Evolutionary conservation across 2,797 vertebrate genomes (phyloP).

Genomic region (Microctenopoma steveboyesi): DNA sequence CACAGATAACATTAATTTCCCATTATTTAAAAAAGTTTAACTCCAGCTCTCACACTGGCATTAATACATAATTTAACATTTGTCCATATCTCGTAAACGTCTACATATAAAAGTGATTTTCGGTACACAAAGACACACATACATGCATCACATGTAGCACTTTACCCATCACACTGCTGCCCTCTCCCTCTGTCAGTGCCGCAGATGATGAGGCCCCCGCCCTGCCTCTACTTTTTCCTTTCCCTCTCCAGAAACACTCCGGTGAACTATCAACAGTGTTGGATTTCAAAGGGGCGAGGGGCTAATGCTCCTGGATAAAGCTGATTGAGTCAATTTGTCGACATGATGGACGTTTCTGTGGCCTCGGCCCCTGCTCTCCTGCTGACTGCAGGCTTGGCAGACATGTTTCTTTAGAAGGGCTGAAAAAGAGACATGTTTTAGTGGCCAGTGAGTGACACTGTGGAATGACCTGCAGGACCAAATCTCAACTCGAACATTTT

Average conservation of each 20-base stretch:
- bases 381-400: conserved; percentile 41
- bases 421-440: background rate
- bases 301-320: conserved; percentile 49
- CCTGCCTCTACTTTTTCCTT: conserved; percentile 33
- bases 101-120: background rate
- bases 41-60: conserved; percentile 3
- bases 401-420: background rate
- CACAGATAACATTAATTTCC: background rate
- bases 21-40: background rate
- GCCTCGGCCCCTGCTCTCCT: conserved; percentile 38
- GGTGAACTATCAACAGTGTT: conserved; percentile 67
- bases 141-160: conserved; percentile 19
- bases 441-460: background rate
- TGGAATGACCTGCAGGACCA: background rate
- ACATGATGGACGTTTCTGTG: conserved; percentile 65
- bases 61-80: background rate
- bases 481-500: background rate
- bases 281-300: conserved; percentile 66
- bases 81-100: background rate
- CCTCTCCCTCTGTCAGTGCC: conserved; percentile 38
- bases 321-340: conserved; percentile 72
- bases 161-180: conserved; percentile 14
- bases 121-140: conserved; percentile 22
- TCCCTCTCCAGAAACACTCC: conserved; percentile 55
- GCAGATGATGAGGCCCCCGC: conserved; percentile 49